phyloP scores from a whole-genome alignment of 2,888 invertebrate genomes.

The Nycteola revayana region DNA sequence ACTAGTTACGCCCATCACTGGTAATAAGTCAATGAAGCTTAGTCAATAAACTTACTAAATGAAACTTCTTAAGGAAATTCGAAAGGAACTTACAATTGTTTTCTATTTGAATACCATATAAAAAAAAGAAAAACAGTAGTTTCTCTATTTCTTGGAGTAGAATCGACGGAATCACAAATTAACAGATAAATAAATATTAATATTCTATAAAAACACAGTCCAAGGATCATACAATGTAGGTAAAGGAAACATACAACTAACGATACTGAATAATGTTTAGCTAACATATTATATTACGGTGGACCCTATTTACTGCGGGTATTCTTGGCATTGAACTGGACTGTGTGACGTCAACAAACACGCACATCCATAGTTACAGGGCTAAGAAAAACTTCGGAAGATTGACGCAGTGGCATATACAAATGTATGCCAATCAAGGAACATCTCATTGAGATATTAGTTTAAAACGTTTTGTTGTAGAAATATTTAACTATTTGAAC shows the following conservation, averaged over 20 bases:
- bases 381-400: constrained; percentile 9
- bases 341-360: constrained; percentile 31
- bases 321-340: constrained; percentile 38
- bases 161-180: too few relatives aligned
- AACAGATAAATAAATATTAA: too few relatives aligned
- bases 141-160: too few relatives aligned
- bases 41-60: too few relatives aligned
- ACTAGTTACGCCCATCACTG: too few relatives aligned
- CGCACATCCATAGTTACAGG: constrained; percentile 11
- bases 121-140: too few relatives aligned
- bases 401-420: constrained; percentile 3
- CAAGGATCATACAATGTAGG: too few relatives aligned
- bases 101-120: too few relatives aligned
- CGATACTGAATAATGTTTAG: constrained; percentile 11
- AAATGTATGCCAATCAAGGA: constrained; percentile 6
- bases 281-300: constrained; percentile 15
- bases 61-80: too few relatives aligned
- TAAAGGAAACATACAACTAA: constrained; percentile 3
- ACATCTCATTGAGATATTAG: background rate
- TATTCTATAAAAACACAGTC: too few relatives aligned
- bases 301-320: constrained; percentile 19
- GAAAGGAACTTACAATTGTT: too few relatives aligned
- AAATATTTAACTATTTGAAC: background rate
- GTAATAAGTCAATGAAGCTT: too few relatives aligned
- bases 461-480: background rate